These are phyloP conservation scores for Catocala nupta DNA, from an alignment of 2,888 invertebrate genomes.

Conservation along the genomic window DNA sequence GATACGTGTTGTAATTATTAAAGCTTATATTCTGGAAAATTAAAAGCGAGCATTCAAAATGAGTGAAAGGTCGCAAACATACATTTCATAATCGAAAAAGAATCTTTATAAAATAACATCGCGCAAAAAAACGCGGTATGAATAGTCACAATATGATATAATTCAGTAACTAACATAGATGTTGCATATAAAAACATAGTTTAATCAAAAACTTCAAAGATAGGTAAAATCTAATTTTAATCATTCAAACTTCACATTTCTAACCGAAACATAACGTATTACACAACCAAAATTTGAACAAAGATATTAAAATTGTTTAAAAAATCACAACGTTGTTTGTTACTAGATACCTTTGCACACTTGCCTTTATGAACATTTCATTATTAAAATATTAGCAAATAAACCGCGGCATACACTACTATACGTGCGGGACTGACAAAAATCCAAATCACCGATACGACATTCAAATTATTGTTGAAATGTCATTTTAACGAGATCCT, in stretches of 20 bases:
- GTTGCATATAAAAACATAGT: constrained; percentile 6
- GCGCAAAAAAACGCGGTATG: no score
- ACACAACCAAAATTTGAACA: constrained; percentile 65
- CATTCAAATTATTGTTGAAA: constrained; percentile 8
- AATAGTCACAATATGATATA: no score
- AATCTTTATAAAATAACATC: no score
- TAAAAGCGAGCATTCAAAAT: constrained; percentile 10
- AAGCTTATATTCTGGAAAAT: constrained; percentile 26
- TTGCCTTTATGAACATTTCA: constrained; percentile 51
- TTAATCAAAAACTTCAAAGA: constrained; percentile 13
- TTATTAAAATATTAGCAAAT: constrained; percentile 24
- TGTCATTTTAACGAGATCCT: constrained; percentile 23
- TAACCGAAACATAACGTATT: constrained; percentile 40
- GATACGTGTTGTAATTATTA: constrained; percentile 23
- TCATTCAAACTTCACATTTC: constrained; percentile 42
- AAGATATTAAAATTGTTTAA: constrained; percentile 31
- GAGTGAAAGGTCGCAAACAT: constrained; percentile 20
- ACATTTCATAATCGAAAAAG: neutral
- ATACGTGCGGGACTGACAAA: constrained; percentile 1
- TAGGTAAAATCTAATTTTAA: constrained; percentile 22
- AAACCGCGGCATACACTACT: constrained; percentile 49
- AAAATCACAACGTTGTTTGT: constrained; percentile 58
- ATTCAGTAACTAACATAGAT: no score
- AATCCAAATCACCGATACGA: neutral
- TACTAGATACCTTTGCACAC: constrained; percentile 58